Conservation (phyloP, 1,140 invertebrate genomes). For the Caerostris extrusa region DNA sequence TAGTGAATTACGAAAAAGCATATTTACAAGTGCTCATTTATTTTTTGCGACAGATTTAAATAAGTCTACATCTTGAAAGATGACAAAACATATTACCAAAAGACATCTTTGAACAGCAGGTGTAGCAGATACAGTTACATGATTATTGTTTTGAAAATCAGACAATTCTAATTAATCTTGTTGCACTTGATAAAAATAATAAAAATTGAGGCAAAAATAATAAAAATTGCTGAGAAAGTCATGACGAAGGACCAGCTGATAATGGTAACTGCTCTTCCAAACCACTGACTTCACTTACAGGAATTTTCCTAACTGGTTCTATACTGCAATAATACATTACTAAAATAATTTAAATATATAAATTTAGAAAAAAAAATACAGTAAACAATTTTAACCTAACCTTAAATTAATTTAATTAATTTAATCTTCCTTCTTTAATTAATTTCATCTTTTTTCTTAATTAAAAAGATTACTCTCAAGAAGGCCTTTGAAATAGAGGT, state of each 20-base stretch:
- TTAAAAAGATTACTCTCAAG: no score
- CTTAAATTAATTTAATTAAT: no score
- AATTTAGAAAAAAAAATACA: not conserved
- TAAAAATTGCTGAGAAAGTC: conserved; percentile 78
- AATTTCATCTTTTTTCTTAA: no score
- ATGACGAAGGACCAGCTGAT: conserved; percentile 71
- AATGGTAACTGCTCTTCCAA: conserved; percentile 79
- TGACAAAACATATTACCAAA: conserved; percentile 24
- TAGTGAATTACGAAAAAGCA: no score
- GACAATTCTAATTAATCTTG: conserved; percentile 66
- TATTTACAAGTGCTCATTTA: no score
- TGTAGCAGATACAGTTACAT: conserved; percentile 62
- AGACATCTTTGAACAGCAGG: conserved; percentile 66
- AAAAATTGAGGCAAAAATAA: conserved; percentile 80
- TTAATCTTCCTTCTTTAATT: no score
- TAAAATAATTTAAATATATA: conserved; percentile 74
- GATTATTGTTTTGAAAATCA: conserved; percentile 54
- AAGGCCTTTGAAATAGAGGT: no score
- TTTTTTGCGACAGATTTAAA: no score
- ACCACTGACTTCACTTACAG: conserved; percentile 79
- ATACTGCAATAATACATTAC: conserved; percentile 80
- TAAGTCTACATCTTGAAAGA: no score
- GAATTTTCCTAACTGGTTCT: conserved; percentile 48
- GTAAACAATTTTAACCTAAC: no score
- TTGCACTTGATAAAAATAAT: conserved; percentile 80